Percentiles rank a stretch among this genome's conserved stretches.
Conservation (phyloP, 2,888 invertebrate genomes). For the Lepidonotus clava region DNA sequence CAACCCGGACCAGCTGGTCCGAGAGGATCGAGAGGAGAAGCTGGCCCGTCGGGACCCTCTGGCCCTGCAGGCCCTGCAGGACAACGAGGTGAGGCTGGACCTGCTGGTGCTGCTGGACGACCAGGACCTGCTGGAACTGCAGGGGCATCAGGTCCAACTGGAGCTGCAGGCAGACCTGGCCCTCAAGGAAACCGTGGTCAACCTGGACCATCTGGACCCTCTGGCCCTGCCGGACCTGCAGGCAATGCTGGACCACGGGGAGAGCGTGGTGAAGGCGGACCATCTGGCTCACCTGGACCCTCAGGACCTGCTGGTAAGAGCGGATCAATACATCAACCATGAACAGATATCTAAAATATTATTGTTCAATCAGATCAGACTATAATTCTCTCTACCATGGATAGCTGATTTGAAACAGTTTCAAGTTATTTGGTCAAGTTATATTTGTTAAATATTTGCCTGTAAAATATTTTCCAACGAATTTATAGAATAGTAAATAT, state of each 20-base stretch:
- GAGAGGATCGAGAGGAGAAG: slow-evolving; percentile 43
- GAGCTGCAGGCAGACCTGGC: slow-evolving; percentile 51
- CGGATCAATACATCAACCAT: too few relatives aligned
- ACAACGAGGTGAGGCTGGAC: slow-evolving; percentile 56
- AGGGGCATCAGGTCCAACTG: slow-evolving; percentile 56
- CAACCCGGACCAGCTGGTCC: slow-evolving; percentile 59
- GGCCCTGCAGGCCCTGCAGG: slow-evolving; percentile 58
- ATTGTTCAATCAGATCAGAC: too few relatives aligned
- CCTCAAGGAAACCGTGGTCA: slow-evolving; percentile 45
- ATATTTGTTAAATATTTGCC: too few relatives aligned
- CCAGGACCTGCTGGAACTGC: slow-evolving; percentile 57
- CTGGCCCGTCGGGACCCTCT: slow-evolving; percentile 57
- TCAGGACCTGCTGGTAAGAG: slow-evolving; percentile 34
- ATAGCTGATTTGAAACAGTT: too few relatives aligned
- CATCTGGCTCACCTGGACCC: slow-evolving; percentile 55
- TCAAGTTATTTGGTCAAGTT: too few relatives aligned
- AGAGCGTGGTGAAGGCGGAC: slow-evolving; percentile 49
- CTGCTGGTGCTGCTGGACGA: slow-evolving; percentile 54
- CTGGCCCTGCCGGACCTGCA: slow-evolving; percentile 52
- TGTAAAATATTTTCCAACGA: too few relatives aligned
- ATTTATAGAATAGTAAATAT: too few relatives aligned
- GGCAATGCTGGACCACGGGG: slow-evolving; percentile 56
- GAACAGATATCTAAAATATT: too few relatives aligned
- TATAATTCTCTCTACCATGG: too few relatives aligned
- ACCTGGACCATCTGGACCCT: slow-evolving; percentile 57